Conservation (phyloP, 2,797 vertebrate species). For the Poecilia wingei region DNA sequence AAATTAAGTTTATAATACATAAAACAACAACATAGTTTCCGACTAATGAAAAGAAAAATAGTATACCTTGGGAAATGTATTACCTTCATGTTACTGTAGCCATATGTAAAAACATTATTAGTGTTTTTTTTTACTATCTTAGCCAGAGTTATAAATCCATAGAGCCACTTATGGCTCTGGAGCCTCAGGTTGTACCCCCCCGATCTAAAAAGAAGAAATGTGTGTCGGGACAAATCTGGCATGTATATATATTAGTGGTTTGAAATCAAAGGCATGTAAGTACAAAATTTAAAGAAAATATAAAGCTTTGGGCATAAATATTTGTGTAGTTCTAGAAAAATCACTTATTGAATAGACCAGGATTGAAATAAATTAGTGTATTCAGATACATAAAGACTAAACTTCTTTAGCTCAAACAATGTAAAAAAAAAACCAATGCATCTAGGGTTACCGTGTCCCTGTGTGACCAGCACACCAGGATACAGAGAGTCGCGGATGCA, state of each 20-base stretch:
- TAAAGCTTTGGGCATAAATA: neutral
- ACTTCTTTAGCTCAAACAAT: neutral
- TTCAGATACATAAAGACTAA: neutral
- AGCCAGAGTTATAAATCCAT: too few species aligned
- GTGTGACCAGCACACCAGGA: neutral
- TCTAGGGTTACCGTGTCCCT: neutral
- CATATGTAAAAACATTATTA: too few species aligned
- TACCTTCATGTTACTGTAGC: too few species aligned
- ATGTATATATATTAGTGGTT: neutral
- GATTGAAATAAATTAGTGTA: neutral
- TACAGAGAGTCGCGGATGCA: neutral
- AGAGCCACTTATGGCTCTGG: too few species aligned
- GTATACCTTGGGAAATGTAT: too few species aligned
- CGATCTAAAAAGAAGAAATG: neutral
- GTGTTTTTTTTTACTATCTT: too few species aligned
- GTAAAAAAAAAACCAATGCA: neutral
- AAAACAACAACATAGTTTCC: too few species aligned
- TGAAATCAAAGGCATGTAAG: neutral
- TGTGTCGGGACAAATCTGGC: neutral
- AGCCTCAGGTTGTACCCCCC: too few species aligned
- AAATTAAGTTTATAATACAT: neutral
- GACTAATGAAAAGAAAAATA: too few species aligned
- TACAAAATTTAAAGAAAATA: neutral
- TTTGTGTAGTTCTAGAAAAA: neutral
- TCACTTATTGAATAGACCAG: neutral